A percentile compares a stretch with the other conserved stretches of the same genome.
These are phyloP conservation scores for Acrossocheilus fasciatus DNA, from an alignment of 2,797 vertebrate species.

Conservation along the genomic window DNA sequence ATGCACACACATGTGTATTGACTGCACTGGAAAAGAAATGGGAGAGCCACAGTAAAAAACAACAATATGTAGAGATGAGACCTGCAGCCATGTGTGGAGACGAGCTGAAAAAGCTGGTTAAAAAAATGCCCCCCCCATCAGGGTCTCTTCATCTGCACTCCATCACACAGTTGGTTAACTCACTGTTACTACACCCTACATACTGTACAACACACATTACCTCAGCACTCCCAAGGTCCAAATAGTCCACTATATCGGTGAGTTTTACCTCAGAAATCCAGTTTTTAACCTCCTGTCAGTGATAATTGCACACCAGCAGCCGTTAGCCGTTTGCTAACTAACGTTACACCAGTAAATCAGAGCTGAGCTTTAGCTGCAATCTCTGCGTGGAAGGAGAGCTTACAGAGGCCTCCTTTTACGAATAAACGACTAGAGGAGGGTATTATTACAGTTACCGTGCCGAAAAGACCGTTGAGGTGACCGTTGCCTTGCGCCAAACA, in stretches of 20 bases:
- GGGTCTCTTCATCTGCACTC: neutral
- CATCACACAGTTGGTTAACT: neutral
- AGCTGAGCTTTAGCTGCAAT: slow-evolving; percentile 37
- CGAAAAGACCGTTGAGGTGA: neutral
- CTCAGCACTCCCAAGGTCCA: neutral
- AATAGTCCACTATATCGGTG: neutral
- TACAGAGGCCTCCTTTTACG: neutral
- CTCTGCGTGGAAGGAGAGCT: slow-evolving; percentile 6
- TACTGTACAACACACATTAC: neutral
- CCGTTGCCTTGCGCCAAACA: neutral
- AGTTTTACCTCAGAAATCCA: neutral
- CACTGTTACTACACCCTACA: neutral
- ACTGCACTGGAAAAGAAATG: neutral
- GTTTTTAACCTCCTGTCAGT: slow-evolving; percentile 18
- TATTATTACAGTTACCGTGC: neutral
- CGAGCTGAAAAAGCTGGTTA: neutral
- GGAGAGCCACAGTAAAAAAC: neutral
- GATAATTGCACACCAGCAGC: neutral
- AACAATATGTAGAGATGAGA: neutral
- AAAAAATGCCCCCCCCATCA: neutral
- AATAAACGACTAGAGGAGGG: neutral
- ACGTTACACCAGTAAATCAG: slow-evolving; percentile 36
- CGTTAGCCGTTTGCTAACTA: slow-evolving; percentile 44
- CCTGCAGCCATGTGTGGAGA: slow-evolving; percentile 21
- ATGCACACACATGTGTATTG: neutral